Conservation (phyloP, 2,888 invertebrate species). For the Phasia obesa region DNA sequence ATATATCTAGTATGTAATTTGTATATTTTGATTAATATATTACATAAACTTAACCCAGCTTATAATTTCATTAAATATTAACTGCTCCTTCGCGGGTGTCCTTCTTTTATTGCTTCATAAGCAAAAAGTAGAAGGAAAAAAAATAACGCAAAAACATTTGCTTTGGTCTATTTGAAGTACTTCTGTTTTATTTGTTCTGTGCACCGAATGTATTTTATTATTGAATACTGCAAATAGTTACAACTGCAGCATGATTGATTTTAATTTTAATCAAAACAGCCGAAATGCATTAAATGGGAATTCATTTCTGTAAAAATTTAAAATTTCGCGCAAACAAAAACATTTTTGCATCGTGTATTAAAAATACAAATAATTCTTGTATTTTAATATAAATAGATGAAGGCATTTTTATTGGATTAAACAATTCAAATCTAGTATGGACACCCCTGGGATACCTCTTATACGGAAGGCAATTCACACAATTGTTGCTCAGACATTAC, state of each 20-base stretch:
- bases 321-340: too few species aligned
- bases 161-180: conserved; percentile 7
- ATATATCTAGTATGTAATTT: too few species aligned
- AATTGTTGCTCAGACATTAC: too few species aligned
- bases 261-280: conserved; percentile 52
- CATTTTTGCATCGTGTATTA: too few species aligned
- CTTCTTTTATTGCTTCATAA: conserved; percentile 9
- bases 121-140: not conserved
- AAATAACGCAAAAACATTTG: not conserved
- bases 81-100: not conserved
- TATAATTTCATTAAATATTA: not conserved
- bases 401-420: too few species aligned
- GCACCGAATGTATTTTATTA: conserved; percentile 42
- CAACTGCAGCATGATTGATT: conserved; percentile 41
- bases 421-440: too few species aligned
- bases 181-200: conserved; percentile 12
- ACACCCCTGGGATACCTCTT: too few species aligned
- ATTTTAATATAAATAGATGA: too few species aligned
- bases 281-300: not conserved
- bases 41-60: too few species aligned
- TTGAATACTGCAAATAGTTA: conserved; percentile 42
- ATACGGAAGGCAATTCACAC: too few species aligned
- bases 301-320: conserved; percentile 4
- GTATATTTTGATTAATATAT: too few species aligned
- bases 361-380: too few species aligned